phyloP scores from a whole-genome alignment of 2,113 vertebrate genomes.

The Oostethus manadensis region DNA sequence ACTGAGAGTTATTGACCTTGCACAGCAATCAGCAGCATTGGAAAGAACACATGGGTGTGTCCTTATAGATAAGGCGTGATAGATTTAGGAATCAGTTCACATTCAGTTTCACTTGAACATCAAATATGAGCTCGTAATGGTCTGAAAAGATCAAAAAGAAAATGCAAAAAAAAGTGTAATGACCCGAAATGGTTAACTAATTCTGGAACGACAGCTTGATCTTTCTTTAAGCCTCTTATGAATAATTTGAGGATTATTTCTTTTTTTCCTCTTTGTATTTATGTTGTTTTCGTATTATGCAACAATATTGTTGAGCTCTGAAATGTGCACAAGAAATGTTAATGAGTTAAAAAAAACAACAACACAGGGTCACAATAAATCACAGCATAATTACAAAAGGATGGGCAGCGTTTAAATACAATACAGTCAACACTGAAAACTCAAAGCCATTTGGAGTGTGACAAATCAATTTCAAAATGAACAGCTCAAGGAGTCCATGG shows the following conservation, averaged over 20 bases:
- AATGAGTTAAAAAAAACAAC: not conserved
- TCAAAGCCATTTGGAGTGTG: constrained; percentile 52
- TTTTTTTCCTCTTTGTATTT: not conserved
- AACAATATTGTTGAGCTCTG: constrained; percentile 1
- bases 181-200: not conserved
- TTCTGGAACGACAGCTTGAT: not conserved
- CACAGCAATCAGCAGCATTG: constrained; percentile 39
- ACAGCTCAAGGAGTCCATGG: constrained; percentile 40
- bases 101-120: not conserved
- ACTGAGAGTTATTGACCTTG: constrained; percentile 55
- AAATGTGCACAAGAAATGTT: not conserved
- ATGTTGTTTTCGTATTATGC: not conserved
- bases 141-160: not conserved
- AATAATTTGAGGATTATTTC: not conserved
- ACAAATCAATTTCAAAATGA: constrained; percentile 55
- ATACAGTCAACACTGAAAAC: constrained; percentile 27
- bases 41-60: constrained; percentile 21
- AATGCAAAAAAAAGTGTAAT: not conserved
- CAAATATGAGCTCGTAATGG: not conserved
- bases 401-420: constrained; percentile 22
- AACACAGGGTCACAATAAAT: constrained; percentile 1
- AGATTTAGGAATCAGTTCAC: constrained; percentile 14
- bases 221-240: not conserved
- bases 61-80: constrained; percentile 20
- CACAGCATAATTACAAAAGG: constrained; percentile 6